Evolutionary conservation across 1,140 invertebrate species (phyloP).

Genomic region (Dendrolimus kikuchii): DNA sequence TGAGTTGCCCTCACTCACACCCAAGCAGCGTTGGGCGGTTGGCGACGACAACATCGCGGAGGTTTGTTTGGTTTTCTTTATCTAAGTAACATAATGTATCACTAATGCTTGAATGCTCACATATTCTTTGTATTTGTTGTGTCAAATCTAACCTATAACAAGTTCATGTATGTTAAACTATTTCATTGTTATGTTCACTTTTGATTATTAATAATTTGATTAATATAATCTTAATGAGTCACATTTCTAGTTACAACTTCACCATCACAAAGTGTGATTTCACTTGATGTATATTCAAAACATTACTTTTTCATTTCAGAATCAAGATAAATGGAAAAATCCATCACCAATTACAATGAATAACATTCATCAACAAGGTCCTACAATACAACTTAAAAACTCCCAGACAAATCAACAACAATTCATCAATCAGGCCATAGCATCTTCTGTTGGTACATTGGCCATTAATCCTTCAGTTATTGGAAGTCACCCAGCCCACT

Average conservation of each 20-base stretch:
- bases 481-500: conserved; percentile 59
- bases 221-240: background rate
- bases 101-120: too few species aligned
- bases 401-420: conserved; percentile 74
- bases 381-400: conserved; percentile 55
- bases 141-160: conserved; percentile 21
- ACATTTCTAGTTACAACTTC: too few species aligned
- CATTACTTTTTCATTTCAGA: conserved; percentile 70
- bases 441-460: conserved; percentile 72
- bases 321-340: conserved; percentile 83
- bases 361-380: conserved; percentile 56
- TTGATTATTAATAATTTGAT: background rate
- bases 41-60: conserved; percentile 87
- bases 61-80: conserved; percentile 47
- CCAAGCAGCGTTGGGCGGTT: conserved; percentile 83
- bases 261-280: too few species aligned
- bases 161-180: conserved; percentile 1
- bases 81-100: background rate
- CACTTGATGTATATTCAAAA: background rate
- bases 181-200: background rate
- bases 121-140: too few species aligned
- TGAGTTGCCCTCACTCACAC: conserved; percentile 80
- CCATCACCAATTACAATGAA: conserved; percentile 61
- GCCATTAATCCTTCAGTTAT: conserved; percentile 76
- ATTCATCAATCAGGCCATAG: conserved; percentile 71